Evolutionary conservation across 2,113 vertebrate genomes (phyloP).

Genomic region (Zosterops japonicus): DNA sequence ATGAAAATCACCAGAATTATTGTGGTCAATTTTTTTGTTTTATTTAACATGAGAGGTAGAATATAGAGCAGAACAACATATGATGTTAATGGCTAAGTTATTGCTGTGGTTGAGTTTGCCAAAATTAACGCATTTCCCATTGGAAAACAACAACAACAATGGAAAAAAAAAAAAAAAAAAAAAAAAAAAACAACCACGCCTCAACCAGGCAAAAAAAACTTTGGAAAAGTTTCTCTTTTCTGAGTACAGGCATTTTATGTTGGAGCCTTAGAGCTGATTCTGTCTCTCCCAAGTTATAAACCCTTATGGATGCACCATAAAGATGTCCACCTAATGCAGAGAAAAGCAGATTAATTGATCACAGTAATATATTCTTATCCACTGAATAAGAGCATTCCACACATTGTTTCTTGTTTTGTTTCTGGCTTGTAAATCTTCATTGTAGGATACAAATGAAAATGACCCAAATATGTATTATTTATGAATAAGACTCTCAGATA

Average conservation of each 20-base stretch:
- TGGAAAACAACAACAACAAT: neutral
- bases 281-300: conserved; percentile 65
- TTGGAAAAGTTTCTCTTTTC: conserved; percentile 39
- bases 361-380: conserved; percentile 44
- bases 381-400: conserved; percentile 32
- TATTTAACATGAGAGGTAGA: neutral
- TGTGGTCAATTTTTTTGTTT: neutral
- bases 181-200: too few species aligned
- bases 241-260: conserved; percentile 45
- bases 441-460: conserved; percentile 48
- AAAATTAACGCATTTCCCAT: conserved; percentile 10
- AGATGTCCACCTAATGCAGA: conserved; percentile 55
- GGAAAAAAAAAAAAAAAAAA: neutral
- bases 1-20: neutral
- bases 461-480: conserved; percentile 65
- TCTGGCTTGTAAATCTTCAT: conserved; percentile 67
- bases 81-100: neutral
- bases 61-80: neutral
- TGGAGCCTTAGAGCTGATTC: conserved; percentile 24
- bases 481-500: conserved; percentile 57
- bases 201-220: neutral
- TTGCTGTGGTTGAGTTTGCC: neutral
- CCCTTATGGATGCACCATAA: conserved; percentile 53
- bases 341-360: conserved; percentile 68
- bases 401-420: conserved; percentile 27